A percentile compares a stretch with the other conserved stretches of the same genome.
phyloP scores from a whole-genome alignment of 2,797 vertebrate genomes.

The Hydrolagus colliei region DNA sequence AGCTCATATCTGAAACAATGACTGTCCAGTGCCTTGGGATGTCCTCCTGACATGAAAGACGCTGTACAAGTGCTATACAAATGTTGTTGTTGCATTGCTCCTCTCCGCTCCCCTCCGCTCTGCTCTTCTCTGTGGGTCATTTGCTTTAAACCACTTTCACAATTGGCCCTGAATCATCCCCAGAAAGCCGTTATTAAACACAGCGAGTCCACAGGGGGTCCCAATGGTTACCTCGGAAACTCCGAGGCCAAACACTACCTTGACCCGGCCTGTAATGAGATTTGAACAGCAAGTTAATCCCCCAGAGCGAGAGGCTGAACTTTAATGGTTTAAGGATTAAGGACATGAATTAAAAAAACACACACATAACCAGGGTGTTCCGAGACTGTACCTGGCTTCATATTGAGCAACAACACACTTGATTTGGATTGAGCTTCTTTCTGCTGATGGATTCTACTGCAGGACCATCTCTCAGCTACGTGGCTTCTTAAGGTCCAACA shows the following conservation, averaged over 20 bases:
- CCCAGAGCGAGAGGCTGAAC: background rate
- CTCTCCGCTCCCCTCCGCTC: too few relatives aligned
- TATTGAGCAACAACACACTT: background rate
- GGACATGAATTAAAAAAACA: conserved; percentile 2
- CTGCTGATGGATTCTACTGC: background rate
- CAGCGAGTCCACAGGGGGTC: background rate
- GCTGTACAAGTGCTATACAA: too few relatives aligned
- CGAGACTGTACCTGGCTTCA: background rate
- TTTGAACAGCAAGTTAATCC: conserved; percentile 22
- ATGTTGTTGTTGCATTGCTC: too few relatives aligned
- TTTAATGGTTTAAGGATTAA: conserved; percentile 11
- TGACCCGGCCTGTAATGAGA: conserved; percentile 2
- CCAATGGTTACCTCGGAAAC: background rate
- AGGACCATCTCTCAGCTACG: background rate
- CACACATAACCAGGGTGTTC: background rate
- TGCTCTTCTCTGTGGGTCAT: background rate
- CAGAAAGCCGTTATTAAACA: background rate
- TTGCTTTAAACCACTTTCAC: background rate
- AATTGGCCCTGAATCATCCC: background rate
- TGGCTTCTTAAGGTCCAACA: too few relatives aligned
- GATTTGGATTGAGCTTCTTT: background rate
- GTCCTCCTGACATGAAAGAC: too few relatives aligned
- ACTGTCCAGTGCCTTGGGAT: too few relatives aligned
- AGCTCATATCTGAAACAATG: too few relatives aligned
- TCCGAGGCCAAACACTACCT: background rate